Evolutionary conservation across 2,797 vertebrate genomes (phyloP), one percentile per base, ranked within the genome.

Genomic region (Pagetopsis macropterus): DNA sequence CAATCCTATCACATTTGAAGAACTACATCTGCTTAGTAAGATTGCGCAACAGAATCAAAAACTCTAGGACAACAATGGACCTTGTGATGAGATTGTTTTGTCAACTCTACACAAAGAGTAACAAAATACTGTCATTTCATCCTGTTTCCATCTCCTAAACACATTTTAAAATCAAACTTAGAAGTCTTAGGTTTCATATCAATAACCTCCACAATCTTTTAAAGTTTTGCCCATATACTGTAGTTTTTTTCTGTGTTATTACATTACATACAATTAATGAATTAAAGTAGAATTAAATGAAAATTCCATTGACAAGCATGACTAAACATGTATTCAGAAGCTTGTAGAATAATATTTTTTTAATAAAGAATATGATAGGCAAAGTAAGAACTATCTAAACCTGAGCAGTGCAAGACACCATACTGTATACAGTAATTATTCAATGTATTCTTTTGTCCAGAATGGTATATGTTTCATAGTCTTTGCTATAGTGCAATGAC

Each of bases 401-500:
- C 40, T 31, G 46, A 75, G 37, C 45, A n/a, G 16, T 41, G n/a
- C 19, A 65, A 65, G 57, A 60, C 60, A 37, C 6, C 40, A 21
- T 51, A 51, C 27, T 27, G 27, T 27, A 37, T 37, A 37, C 33
- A 37, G 33, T 58, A 31, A 72, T 79, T 56, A 72, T 65, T 78
- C 65, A 64, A 17, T 82, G 33, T 72, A 66, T 48, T 68, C 70
- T 63, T 21, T 81, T 83, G 78, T 78, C 75, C 60, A 60, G 63
- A 79, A 71, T 75, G 40, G 15, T 54, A 49, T 78, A 70, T 67
- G 56, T 84, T 79, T 79, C 57, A 78, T 71, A 43, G 49, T 64
- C 65, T 79, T 52, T 78, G 16, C 64, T 76, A 65, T 76, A 65
- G 65, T 80, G 77, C 78, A 64, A 41, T 89, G 85, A 87, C 81